Evolutionary conservation across 2,888 invertebrate species (phyloP).

Genomic region (Synanthedon andrenaeformis): DNA sequence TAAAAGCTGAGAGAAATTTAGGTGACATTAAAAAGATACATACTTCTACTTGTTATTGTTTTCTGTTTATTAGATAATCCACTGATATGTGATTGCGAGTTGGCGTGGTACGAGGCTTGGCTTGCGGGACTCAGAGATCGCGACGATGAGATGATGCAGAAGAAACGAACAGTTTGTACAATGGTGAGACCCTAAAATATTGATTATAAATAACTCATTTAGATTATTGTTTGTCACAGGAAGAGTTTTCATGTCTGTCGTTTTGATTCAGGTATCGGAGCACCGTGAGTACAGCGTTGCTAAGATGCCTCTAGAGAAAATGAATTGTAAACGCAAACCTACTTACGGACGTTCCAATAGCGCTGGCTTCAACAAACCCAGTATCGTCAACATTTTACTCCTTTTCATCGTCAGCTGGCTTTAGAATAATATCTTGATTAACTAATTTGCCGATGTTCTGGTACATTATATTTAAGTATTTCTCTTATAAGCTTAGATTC

Average conservation of each 20-base stretch:
- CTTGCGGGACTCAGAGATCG: constrained; percentile 81
- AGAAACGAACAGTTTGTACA: constrained; percentile 85
- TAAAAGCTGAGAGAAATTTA: neutral
- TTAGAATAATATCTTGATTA: constrained; percentile 17
- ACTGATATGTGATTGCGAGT: constrained; percentile 86
- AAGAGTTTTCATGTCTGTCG: neutral
- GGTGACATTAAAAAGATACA: neutral
- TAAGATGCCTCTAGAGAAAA: constrained; percentile 83
- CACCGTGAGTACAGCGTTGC: constrained; percentile 87
- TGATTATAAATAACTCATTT: too few species aligned
- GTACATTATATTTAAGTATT: too few species aligned
- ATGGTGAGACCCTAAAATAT: constrained; percentile 64
- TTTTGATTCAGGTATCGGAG: constrained; percentile 43
- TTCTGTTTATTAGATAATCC: constrained; percentile 80
- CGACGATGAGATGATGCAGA: constrained; percentile 90
- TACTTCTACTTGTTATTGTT: neutral
- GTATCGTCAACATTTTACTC: constrained; percentile 19
- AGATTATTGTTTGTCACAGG: too few species aligned
- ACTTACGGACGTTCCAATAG: constrained; percentile 44
- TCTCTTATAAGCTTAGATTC: too few species aligned
- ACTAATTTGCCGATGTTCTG: neutral
- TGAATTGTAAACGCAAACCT: constrained; percentile 83
- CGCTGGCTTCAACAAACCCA: constrained; percentile 21
- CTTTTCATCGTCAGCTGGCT: constrained; percentile 33
- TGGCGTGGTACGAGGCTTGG: constrained; percentile 90